Percentiles rank a stretch among this genome's conserved stretches.
Evolutionary conservation across 2,797 vertebrate species (phyloP).

Genomic region (Rachycentron canadum): DNA sequence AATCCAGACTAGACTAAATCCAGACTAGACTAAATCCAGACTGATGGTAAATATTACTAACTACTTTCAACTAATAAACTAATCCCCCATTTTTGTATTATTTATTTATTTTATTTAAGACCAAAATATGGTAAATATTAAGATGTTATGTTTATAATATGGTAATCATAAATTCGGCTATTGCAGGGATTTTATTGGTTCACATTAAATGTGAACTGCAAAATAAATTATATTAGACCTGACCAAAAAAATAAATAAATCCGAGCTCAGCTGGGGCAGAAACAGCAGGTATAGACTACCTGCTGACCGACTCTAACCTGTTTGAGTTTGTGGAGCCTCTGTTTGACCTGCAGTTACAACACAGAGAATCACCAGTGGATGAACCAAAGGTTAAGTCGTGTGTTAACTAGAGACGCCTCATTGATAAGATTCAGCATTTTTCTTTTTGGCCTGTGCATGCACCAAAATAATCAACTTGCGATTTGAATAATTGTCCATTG

Average conservation of each 20-base stretch:
- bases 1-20: no score
- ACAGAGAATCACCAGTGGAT: not conserved
- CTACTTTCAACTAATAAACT: no score
- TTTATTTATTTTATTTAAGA: no score
- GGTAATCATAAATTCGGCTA: no score
- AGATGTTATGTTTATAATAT: no score
- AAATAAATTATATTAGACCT: not conserved
- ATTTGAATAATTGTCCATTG: not conserved
- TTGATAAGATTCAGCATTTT: not conserved
- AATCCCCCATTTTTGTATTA: no score
- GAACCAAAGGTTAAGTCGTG: constrained; percentile 19
- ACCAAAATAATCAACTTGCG: not conserved
- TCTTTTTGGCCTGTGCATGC: not conserved
- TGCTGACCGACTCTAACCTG: not conserved
- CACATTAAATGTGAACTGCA: not conserved
- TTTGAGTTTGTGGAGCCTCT: not conserved
- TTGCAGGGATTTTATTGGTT: not conserved
- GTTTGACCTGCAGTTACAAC: constrained; percentile 9
- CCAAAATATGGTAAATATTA: not conserved
- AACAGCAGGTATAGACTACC: not conserved
- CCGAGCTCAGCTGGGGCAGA: not conserved
- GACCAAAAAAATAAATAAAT: not conserved
- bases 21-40: no score
- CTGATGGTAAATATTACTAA: not conserved
- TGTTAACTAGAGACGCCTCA: not conserved